A percentile compares a stretch with the other conserved stretches of the same genome.
Conservation (phyloP, 1,140 invertebrate species). For the Condylostylus longicornis region DNA sequence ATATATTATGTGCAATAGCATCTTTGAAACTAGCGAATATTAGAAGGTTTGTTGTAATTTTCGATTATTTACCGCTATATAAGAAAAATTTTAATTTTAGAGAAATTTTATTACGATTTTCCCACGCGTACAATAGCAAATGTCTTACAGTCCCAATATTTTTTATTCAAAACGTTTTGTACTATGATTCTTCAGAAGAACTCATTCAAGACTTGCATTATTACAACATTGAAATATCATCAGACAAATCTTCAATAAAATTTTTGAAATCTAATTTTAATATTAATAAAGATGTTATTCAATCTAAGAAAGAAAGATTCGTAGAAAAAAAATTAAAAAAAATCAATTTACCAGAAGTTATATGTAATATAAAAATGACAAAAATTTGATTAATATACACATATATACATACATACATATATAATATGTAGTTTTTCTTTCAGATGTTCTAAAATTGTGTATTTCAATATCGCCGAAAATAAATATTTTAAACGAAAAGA, state of each 20-base stretch:
- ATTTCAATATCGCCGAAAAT: too few species aligned
- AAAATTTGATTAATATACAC: too few species aligned
- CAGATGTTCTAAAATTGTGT: too few species aligned
- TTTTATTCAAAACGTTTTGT: slow-evolving; percentile 23
- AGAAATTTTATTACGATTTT: slow-evolving; percentile 35
- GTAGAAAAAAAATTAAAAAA: slow-evolving; percentile 19
- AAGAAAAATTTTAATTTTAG: slow-evolving; percentile 24
- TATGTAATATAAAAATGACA: too few species aligned
- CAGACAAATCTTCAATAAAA: slow-evolving; percentile 13
- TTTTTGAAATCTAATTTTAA: slow-evolving; percentile 27
- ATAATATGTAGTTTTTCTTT: too few species aligned
- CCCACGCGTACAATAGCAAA: slow-evolving; percentile 38
- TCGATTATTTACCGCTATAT: neutral
- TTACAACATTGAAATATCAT: slow-evolving; percentile 15
- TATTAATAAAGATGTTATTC: slow-evolving; percentile 6
- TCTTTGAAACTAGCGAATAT: slow-evolving; percentile 34
- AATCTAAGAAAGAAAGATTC: slow-evolving; percentile 14
- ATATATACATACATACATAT: too few species aligned
- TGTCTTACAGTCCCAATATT: slow-evolving; percentile 33
- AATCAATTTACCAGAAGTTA: slow-evolving; percentile 23
- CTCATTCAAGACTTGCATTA: slow-evolving; percentile 20
- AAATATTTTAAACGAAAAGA: too few species aligned
- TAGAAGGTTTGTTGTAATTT: slow-evolving; percentile 31
- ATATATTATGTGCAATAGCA: slow-evolving; percentile 33
- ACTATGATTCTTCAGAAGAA: slow-evolving; percentile 16